phyloP scores from a whole-genome alignment of 2,113 vertebrate species.

The Ginglymostoma cirratum region DNA sequence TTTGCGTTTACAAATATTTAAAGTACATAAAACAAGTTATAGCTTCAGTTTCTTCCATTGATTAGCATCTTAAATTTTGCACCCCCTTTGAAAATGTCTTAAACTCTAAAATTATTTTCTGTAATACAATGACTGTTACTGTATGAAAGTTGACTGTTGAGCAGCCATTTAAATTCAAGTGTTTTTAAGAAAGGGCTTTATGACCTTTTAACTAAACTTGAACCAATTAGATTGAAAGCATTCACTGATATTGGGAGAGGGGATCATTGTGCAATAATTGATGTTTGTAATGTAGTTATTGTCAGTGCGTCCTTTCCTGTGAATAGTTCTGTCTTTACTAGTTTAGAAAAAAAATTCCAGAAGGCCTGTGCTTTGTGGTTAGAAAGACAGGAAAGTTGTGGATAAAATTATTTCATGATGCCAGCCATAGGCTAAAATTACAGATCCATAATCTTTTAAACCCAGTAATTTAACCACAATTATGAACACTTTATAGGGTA shows the following conservation, averaged over 20 bases:
- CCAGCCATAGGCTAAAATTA: neutral
- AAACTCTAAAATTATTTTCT: neutral
- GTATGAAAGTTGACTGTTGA: neutral
- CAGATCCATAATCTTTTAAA: neutral
- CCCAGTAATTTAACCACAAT: neutral
- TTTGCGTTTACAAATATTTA: neutral
- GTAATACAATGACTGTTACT: neutral
- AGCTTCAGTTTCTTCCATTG: neutral
- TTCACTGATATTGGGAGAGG: neutral
- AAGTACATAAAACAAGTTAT: neutral
- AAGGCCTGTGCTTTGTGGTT: neutral
- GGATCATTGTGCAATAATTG: neutral
- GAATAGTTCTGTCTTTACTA: neutral
- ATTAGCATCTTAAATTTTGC: neutral
- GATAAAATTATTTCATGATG: neutral
- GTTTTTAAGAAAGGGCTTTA: neutral
- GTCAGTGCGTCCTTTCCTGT: neutral
- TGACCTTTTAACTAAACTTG: neutral
- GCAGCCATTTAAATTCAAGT: neutral
- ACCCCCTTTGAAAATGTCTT: neutral
- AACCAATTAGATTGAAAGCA: neutral
- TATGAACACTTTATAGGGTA: neutral
- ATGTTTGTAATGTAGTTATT: neutral
- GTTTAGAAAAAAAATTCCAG: neutral
- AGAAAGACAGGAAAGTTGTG: neutral